Conservation (phyloP, 2,888 invertebrate genomes). For the Cheilosia scutellata region DNA sequence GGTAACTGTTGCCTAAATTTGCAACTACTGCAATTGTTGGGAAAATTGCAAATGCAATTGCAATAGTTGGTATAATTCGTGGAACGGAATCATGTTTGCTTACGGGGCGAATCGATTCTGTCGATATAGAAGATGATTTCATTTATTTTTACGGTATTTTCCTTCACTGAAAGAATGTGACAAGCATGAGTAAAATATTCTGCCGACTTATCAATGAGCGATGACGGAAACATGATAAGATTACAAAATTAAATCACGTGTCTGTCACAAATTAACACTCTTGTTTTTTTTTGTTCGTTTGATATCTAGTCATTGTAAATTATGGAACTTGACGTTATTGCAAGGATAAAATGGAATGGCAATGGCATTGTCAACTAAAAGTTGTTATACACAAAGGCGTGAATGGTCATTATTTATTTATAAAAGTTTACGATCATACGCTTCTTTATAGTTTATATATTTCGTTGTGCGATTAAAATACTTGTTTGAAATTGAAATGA, state of each 20-base stretch:
- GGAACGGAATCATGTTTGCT: constrained; percentile 32
- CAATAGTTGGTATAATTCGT: constrained; percentile 38
- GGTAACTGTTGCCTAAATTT: constrained; percentile 14
- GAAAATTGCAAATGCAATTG: constrained; percentile 22
- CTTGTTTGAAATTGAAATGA: neutral
- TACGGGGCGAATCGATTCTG: constrained; percentile 28
- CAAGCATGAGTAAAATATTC: constrained; percentile 33
- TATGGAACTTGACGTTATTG: constrained; percentile 5
- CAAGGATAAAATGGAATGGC: constrained; percentile 2
- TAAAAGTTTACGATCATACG: neutral
- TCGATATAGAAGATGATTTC: constrained; percentile 51
- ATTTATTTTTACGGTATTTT: constrained; percentile 28
- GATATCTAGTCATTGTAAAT: constrained; percentile 15
- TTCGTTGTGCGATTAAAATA: neutral
- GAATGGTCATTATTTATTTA: constrained; percentile 5
- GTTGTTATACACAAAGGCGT: neutral
- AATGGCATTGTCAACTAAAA: constrained; percentile 16
- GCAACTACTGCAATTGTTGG: too few relatives aligned
- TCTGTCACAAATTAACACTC: constrained; percentile 21
- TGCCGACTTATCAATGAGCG: constrained; percentile 6
- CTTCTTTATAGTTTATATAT: neutral
- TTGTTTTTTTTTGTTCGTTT: neutral
- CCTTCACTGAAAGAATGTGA: constrained; percentile 41
- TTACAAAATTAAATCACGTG: constrained; percentile 59
- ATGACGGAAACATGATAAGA: constrained; percentile 57